These are phyloP conservation scores for Syrrhaptes paradoxus DNA, from an alignment of 2,113 vertebrate genomes.

Conservation along the genomic window DNA sequence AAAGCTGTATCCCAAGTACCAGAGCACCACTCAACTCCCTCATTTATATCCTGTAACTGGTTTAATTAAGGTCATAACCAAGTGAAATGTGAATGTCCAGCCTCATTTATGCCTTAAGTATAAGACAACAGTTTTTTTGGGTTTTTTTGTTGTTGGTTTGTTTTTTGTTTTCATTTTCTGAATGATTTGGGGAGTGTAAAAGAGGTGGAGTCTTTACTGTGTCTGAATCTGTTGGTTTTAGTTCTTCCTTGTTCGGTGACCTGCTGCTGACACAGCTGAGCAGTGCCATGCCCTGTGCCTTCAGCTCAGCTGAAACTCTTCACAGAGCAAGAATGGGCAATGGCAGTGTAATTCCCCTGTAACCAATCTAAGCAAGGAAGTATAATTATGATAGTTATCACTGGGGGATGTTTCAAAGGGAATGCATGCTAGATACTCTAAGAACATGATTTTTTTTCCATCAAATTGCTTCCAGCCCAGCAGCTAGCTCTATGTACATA, in stretches of 20 bases:
- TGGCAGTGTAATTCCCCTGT: background rate
- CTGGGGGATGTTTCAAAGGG: background rate
- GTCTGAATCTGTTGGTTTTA: background rate
- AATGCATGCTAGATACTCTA: conserved; percentile 12
- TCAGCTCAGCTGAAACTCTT: background rate
- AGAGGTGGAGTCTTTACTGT: background rate
- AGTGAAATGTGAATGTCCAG: background rate
- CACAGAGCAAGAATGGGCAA: background rate
- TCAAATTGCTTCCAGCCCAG: conserved; percentile 34
- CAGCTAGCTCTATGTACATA: background rate
- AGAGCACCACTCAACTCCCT: background rate
- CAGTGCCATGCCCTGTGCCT: background rate
- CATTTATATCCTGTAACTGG: background rate
- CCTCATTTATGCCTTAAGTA: background rate
- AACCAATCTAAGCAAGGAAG: background rate
- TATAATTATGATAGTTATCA: conserved; percentile 45
- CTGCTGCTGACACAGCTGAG: background rate
- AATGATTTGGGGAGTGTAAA: background rate
- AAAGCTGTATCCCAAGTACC: background rate
- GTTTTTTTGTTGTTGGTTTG: background rate
- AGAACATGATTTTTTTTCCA: conserved; percentile 5
- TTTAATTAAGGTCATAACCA: background rate
- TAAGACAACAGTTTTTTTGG: background rate
- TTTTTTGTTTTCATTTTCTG: background rate
- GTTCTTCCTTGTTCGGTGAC: background rate